These are phyloP conservation scores for silkworm (Bombyx mori) DNA, from an alignment of 1,140 invertebrate species.

Conservation along the genomic window DNA sequence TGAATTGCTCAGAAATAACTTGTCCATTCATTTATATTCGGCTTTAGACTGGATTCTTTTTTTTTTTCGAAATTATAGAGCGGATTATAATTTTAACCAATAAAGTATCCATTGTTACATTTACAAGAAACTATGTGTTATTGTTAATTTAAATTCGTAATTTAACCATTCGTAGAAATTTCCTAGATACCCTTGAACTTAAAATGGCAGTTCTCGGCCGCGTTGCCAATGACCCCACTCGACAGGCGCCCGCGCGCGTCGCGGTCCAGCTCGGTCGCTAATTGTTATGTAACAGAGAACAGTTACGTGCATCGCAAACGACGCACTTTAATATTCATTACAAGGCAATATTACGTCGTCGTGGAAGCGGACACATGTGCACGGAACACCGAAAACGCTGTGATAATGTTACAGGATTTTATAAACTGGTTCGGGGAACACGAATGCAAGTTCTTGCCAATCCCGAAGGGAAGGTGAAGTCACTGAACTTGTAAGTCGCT, in stretches of 20 bases:
- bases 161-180: slow-evolving; percentile 41
- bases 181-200: slow-evolving; percentile 64
- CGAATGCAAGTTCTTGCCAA: slow-evolving; percentile 60
- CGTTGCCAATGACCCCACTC: slow-evolving; percentile 65
- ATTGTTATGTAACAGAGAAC: slow-evolving; percentile 63
- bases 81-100: neutral
- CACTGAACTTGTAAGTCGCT: slow-evolving; percentile 62
- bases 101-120: neutral
- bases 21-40: too few species aligned
- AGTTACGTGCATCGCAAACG: slow-evolving; percentile 28
- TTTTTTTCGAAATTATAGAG: too few species aligned
- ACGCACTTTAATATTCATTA: slow-evolving; percentile 37
- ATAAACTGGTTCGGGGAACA: slow-evolving; percentile 59
- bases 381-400: slow-evolving; percentile 32
- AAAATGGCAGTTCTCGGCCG: slow-evolving; percentile 59
- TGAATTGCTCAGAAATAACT: too few species aligned
- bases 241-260: slow-evolving; percentile 24
- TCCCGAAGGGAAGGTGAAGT: slow-evolving; percentile 55
- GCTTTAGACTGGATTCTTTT: too few species aligned
- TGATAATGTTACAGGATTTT: slow-evolving; percentile 46
- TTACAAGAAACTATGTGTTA: too few species aligned
- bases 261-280: slow-evolving; percentile 42
- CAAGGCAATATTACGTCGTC: slow-evolving; percentile 4
- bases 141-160: too few species aligned
- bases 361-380: slow-evolving; percentile 20